phyloP scores from a whole-genome alignment of 2,797 vertebrate species.

The Helarctos malayanus region DNA sequence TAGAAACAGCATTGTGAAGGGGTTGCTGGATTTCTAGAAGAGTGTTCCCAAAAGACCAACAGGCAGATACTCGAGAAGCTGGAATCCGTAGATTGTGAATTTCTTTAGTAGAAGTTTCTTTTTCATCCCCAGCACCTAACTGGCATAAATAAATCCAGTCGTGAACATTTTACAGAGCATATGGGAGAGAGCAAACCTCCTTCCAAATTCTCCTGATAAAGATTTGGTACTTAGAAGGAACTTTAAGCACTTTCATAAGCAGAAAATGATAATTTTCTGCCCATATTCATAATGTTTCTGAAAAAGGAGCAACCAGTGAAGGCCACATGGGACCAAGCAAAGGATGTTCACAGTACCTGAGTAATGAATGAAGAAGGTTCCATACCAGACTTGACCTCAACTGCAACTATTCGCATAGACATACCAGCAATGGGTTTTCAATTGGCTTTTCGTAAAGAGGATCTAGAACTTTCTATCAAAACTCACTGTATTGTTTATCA shows the following conservation, averaged over 20 bases:
- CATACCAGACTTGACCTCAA: background rate
- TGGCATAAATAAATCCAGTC: background rate
- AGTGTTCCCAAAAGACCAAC: background rate
- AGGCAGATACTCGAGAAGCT: background rate
- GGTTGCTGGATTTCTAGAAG: background rate
- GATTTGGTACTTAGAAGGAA: background rate
- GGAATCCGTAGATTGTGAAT: background rate
- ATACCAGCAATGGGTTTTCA: background rate
- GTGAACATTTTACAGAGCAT: constrained; percentile 14
- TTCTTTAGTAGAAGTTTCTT: background rate
- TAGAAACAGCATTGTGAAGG: background rate
- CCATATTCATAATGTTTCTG: background rate
- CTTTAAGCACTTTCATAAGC: background rate
- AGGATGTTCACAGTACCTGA: background rate
- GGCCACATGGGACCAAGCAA: background rate
- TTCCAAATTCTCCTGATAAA: constrained; percentile 47
- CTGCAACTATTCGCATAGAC: background rate
- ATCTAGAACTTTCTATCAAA: background rate
- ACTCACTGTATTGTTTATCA: background rate
- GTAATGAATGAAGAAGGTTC: background rate
- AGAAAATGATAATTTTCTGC: background rate
- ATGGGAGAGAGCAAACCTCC: background rate
- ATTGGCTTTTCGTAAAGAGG: constrained; percentile 6
- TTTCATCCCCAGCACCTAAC: background rate
- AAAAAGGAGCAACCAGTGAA: background rate